Conservation (phyloP, 2,113 vertebrate species). For the Entelurus aequoreus region DNA sequence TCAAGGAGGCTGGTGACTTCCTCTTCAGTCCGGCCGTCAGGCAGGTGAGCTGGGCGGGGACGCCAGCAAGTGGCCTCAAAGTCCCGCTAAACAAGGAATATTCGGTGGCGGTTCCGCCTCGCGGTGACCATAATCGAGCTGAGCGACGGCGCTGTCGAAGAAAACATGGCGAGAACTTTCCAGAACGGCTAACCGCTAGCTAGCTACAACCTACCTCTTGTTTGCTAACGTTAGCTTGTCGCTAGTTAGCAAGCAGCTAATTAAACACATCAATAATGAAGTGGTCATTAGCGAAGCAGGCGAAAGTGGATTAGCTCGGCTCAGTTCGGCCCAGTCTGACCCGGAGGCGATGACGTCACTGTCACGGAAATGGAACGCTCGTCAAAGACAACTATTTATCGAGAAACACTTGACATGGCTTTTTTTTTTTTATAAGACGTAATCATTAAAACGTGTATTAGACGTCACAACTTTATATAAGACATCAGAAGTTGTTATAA, state of each 20-base stretch:
- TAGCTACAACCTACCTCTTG: slow-evolving; percentile 41
- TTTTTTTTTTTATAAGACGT: too few species aligned
- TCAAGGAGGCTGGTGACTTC: slow-evolving; percentile 82
- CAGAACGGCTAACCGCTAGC: slow-evolving; percentile 20
- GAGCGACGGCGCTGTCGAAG: not conserved
- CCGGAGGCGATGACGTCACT: not conserved
- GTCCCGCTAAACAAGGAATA: slow-evolving; percentile 36
- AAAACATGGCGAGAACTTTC: slow-evolving; percentile 12
- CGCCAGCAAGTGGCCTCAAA: slow-evolving; percentile 32
- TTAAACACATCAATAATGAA: not conserved
- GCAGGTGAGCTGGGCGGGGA: slow-evolving; percentile 71
- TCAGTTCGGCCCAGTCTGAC: slow-evolving; percentile 5
- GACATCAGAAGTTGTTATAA: too few species aligned
- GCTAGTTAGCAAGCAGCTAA: slow-evolving; percentile 15
- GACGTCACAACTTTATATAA: too few species aligned
- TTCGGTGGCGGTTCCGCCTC: too few species aligned
- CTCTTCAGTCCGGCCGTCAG: slow-evolving; percentile 70
- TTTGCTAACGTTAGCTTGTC: slow-evolving; percentile 52
- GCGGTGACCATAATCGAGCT: not conserved
- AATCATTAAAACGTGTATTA: too few species aligned
- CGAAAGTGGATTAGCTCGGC: not conserved
- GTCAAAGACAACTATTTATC: not conserved
- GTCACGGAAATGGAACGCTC: not conserved
- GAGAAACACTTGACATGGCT: too few species aligned
- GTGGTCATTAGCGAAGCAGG: too few species aligned